These are phyloP conservation scores for Scolopax rusticola DNA, from an alignment of 2,797 vertebrate genomes.

Conservation along the genomic window DNA sequence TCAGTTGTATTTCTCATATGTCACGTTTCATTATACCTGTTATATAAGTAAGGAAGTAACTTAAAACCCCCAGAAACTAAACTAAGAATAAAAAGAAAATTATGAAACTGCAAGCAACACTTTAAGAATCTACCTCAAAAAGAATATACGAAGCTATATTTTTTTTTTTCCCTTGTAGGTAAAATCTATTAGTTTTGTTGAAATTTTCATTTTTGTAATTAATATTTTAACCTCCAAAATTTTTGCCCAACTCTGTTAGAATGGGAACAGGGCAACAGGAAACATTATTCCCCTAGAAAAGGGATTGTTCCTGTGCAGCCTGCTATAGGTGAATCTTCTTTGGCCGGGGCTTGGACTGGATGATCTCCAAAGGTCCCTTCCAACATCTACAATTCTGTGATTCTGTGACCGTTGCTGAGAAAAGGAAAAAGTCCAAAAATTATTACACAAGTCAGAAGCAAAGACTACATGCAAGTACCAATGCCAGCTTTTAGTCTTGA, in stretches of 20 bases:
- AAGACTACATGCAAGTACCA: not conserved
- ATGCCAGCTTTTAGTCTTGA: not conserved
- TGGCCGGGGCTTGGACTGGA: too few relatives aligned
- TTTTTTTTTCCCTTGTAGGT: not conserved
- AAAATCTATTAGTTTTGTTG: not conserved
- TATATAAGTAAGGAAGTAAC: not conserved
- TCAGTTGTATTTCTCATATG: not conserved
- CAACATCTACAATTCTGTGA: too few relatives aligned
- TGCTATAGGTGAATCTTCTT: too few relatives aligned
- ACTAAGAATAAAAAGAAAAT: not conserved
- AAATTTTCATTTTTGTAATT: not conserved
- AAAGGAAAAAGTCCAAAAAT: not conserved
- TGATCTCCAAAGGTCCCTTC: too few relatives aligned
- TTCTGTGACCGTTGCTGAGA: not conserved
- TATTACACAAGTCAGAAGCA: not conserved
- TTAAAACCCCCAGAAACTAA: not conserved
- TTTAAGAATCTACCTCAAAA: not conserved
- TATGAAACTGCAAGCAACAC: not conserved
- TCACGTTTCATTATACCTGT: not conserved
- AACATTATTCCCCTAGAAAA: not conserved
- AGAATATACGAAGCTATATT: not conserved
- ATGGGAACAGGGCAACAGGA: fast-evolving
- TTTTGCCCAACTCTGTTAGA: not conserved
- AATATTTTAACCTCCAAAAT: not conserved
- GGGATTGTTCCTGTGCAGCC: not conserved